Conservation (phyloP, 2,113 vertebrate genomes). For the Muntiacus reevesi region DNA sequence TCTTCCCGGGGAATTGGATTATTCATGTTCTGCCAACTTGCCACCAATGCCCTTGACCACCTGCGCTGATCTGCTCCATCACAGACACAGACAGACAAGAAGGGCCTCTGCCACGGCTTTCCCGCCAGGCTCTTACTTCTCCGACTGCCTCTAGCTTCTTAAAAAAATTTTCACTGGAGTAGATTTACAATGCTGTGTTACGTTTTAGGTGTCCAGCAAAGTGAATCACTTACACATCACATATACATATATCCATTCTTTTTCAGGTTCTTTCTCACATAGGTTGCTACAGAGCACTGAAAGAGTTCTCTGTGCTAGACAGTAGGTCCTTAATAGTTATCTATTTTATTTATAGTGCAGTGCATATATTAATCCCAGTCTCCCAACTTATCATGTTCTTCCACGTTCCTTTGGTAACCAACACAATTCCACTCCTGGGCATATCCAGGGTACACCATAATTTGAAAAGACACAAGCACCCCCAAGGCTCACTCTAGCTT, state of each 20-base stretch:
- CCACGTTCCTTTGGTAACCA: not conserved
- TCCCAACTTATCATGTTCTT: not conserved
- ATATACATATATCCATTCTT: not conserved
- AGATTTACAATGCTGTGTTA: not conserved
- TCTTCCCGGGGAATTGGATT: not conserved
- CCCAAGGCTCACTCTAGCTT: not conserved
- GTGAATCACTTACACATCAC: not conserved
- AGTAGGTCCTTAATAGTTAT: not conserved
- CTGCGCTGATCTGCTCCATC: not conserved
- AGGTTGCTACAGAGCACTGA: not conserved
- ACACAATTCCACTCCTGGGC: not conserved
- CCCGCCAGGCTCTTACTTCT: not conserved
- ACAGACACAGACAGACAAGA: not conserved
- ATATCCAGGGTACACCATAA: not conserved
- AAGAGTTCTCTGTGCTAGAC: not conserved
- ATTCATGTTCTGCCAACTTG: not conserved
- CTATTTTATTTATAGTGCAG: not conserved
- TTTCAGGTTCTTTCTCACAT: not conserved
- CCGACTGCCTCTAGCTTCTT: not conserved
- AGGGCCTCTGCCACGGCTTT: rapidly evolving
- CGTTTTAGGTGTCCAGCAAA: not conserved
- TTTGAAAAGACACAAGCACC: not conserved
- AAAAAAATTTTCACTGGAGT: not conserved
- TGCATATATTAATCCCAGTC: not conserved
- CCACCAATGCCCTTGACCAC: rapidly evolving